Base-by-base conservation (phyloP, 2,797 vertebrate genomes). In the Micromesistius poutassou region DNA sequence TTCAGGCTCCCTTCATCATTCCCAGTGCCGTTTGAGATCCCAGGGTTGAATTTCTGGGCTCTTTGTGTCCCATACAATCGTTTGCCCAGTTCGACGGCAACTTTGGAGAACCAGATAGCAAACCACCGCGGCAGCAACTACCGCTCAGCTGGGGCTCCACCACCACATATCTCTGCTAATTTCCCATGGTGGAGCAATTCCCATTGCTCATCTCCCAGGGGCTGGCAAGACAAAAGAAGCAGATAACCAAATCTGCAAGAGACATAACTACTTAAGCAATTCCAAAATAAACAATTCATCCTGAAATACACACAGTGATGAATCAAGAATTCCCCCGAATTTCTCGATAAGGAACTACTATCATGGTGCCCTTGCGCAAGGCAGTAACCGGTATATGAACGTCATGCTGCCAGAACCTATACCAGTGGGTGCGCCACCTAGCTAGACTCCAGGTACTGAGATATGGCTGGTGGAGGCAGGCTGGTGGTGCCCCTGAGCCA, bases 1-100 rank as follows among this genome's bases (percentile, higher is more conserved):
- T 40, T 50, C 30, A 14, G 33, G 75, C 28, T 28, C 25, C 31
- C 40, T 55, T 77, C 36, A 68, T 75, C 4, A 25, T 13, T 8
- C 66, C n/a, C 36, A 55, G 30, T 28, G 73, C 74, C 66, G 75
- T 50, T n/a, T 55, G 35, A 70, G 72, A 80, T 83, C 74, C 30
- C 74, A 76, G 74, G 66, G 72, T 73, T 77, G 62, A 16, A 74
- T 83, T 78, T 83, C 79, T 42, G 50, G n/a, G 8, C 16, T 42
- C 72, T 78, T 83, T 78, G 75, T 80, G 42, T 72, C 30, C 19
- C 22, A 66, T 73, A 40, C 70, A 76, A 75, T 19, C 35, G 28
- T 30, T 35, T 14, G 5, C 30, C 16, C 1, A 16, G 46, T 46
- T 73, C 77, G 74, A 62, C 36, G 9, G 76, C 50, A 74, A 73